Base-by-base conservation (phyloP, 2,888 invertebrate species). In the Uloborus plumipes region DNA sequence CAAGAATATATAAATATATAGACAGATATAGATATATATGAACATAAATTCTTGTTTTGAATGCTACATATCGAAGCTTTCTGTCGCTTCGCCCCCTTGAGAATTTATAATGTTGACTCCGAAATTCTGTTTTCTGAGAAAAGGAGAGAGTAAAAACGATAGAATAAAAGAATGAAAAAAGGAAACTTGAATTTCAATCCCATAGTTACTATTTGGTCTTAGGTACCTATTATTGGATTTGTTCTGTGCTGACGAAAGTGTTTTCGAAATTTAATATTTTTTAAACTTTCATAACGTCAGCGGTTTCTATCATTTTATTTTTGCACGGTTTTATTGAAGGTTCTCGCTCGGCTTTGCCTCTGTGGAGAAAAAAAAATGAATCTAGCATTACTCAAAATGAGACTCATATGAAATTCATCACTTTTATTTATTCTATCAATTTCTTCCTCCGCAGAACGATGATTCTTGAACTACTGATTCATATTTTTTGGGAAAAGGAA, bases 191-290 rank as follows among this genome's bases (percentile, higher is more conserved):
- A 81, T 81, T 81, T 74, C 74, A 74, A 73, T 81, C 69, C 74
- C 62, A 69, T 81, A 74, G 80, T 81, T 81, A 81, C 80, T 69
- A 74, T 81, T 74, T 70, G 74, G 70, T 77, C 58, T 70, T 51
- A 55, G 80, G 50, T 62, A 74, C 80, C 80, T 81, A 81, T 81
- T 81, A 81, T 81, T 81, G 74, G 80, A 81, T 81, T 81, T 81
- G 70, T 81, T 70, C 80, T 74, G 50, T 81, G 80, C 80, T 81
- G 80, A 81, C 74, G 74, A 31, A 70, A 74, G 80, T 81, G 80
- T 81, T 81, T 81, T 81, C 69, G 73, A 74, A 81, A 81, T 81
- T 81, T 81, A 81, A 81, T 81, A 81, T 81, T 81, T 74, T 80
- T 81, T 81, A 81, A 81, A 81, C 80, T 81, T 74, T 74, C 80